phyloP scores from a whole-genome alignment of 1,140 invertebrate species.

The Zeugodacus cucurbitae region DNA sequence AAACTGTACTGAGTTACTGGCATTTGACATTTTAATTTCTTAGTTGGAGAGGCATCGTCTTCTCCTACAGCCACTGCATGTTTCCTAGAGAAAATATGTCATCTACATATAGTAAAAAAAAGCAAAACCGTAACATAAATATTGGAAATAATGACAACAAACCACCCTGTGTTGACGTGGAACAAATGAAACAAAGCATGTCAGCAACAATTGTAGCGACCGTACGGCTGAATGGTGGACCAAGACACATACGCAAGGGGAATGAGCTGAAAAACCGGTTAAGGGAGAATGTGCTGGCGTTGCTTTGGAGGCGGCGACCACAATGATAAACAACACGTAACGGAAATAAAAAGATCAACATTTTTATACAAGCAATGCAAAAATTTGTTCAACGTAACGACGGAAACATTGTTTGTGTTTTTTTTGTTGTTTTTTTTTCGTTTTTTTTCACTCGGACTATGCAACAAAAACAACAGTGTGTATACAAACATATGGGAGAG shows the following conservation, averaged over 20 bases:
- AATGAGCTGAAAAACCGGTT: not conserved
- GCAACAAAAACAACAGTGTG: not conserved
- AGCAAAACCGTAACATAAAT: not conserved
- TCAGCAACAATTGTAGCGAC: not conserved
- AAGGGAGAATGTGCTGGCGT: not conserved
- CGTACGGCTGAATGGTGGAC: not conserved
- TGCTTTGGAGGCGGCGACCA: not conserved
- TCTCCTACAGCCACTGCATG: not conserved
- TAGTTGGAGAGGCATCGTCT: not conserved
- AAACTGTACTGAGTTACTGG: not conserved
- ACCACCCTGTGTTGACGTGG: not conserved
- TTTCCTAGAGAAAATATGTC: not conserved
- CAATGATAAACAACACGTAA: constrained; percentile 8
- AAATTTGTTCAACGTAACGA: not conserved
- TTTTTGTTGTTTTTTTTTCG: not conserved
- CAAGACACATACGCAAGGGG: too few species aligned
- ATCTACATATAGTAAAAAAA: too few species aligned
- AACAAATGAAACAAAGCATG: not conserved
- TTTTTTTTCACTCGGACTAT: not conserved
- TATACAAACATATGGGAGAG: not conserved
- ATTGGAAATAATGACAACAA: not conserved
- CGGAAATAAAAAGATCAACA: constrained; percentile 31
- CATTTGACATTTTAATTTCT: not conserved
- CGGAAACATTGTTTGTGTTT: not conserved
- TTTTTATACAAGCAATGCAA: not conserved